Evolutionary conservation across 2,113 vertebrate species (phyloP).

Genomic region (Mormoops blainvillei): DNA sequence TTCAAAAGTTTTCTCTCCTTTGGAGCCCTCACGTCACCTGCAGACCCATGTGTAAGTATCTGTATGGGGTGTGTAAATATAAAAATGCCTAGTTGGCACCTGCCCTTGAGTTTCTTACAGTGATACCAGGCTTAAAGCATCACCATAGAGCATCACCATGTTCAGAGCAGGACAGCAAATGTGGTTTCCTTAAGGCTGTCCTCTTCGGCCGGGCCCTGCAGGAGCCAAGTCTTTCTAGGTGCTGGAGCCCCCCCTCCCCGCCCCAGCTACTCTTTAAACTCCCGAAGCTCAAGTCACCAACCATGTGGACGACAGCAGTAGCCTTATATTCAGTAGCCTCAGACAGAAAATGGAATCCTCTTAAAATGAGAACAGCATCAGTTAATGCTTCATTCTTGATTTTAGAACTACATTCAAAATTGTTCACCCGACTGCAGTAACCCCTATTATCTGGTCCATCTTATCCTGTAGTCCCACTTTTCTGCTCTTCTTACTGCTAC

Average conservation of each 20-base stretch:
- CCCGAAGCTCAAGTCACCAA: not conserved
- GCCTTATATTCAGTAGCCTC: not conserved
- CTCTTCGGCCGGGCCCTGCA: not conserved
- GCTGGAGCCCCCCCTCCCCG: no score
- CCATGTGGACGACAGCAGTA: not conserved
- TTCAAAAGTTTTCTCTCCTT: not conserved
- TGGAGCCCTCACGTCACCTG: not conserved
- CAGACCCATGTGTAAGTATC: not conserved
- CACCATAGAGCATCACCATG: no score
- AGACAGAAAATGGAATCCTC: not conserved
- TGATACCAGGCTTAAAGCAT: not conserved
- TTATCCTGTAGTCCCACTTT: not conserved
- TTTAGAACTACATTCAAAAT: not conserved
- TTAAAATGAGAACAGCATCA: not conserved
- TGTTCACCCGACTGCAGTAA: not conserved
- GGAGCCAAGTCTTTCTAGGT: not conserved
- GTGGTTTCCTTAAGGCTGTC: not conserved
- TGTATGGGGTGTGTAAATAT: not conserved
- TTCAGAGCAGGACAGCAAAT: not conserved
- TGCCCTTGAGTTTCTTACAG: not conserved
- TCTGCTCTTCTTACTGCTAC: not conserved
- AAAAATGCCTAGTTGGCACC: slow-evolving; percentile 10
- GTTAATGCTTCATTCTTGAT: not conserved
- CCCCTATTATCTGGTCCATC: no score
- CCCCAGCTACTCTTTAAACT: not conserved